Percentiles rank a stretch among this genome's conserved stretches.
Conservation (phyloP, 2,888 invertebrate genomes). For the Parthenolecanium corni region DNA sequence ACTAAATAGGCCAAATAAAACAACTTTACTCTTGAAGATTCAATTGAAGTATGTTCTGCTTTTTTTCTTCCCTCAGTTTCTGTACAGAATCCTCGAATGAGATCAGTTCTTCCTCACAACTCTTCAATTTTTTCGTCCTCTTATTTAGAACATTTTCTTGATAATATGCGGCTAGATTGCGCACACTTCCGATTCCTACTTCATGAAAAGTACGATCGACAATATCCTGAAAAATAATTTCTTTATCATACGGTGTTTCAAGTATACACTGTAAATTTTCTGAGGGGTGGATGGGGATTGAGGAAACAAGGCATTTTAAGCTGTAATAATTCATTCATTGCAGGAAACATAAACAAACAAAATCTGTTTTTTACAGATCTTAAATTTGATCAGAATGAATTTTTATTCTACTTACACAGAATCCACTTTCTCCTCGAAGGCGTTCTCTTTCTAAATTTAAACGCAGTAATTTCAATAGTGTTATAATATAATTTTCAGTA, state of each 20-base stretch:
- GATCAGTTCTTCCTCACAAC: constrained; percentile 3
- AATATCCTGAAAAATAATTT: constrained; percentile 7
- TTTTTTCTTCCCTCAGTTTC: constrained; percentile 10
- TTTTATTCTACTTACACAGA: constrained; percentile 4
- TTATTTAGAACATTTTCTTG: constrained; percentile 9
- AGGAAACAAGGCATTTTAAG: not conserved
- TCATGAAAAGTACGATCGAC: constrained; percentile 25
- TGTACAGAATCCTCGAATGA: constrained; percentile 7
- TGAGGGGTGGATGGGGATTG: too few relatives aligned
- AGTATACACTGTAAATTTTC: too few relatives aligned
- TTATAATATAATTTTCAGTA: constrained; percentile 21
- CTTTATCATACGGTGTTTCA: too few relatives aligned
- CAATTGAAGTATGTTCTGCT: not conserved
- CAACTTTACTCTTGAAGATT: not conserved
- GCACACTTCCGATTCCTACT: constrained; percentile 21
- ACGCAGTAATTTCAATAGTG: constrained; percentile 6
- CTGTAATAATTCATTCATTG: not conserved
- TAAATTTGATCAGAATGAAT: not conserved
- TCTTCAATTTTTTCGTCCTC: constrained; percentile 9
- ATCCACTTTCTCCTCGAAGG: constrained; percentile 15
- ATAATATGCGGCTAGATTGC: constrained; percentile 12
- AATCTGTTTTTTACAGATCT: not conserved
- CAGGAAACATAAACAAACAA: not conserved
- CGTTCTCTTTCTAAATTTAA: constrained; percentile 18
- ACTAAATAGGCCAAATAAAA: not conserved